These are phyloP conservation scores for Montipora efflorescens DNA, from an alignment of 64 coral and sea anemone species.

Conservation along the genomic window DNA sequence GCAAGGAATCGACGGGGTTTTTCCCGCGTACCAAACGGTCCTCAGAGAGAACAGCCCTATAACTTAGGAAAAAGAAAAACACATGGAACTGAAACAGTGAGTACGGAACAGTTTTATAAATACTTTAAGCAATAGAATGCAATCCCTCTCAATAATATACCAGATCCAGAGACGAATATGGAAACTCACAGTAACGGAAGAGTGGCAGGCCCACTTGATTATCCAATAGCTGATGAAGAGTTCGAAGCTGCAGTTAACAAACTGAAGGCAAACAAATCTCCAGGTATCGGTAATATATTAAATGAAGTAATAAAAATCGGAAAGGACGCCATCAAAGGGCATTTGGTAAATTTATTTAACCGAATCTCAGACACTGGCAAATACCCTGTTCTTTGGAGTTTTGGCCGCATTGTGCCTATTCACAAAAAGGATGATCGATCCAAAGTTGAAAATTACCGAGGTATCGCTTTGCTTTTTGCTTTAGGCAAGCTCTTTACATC, in stretches of 20 bases:
- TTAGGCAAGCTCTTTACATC: neutral
- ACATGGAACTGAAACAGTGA: neutral
- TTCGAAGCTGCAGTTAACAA: too few relatives aligned
- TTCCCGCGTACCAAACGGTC: constrained; percentile 6
- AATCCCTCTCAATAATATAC: neutral
- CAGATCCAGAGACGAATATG: neutral
- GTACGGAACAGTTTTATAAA: neutral
- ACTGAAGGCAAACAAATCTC: too few relatives aligned
- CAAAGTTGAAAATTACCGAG: neutral
- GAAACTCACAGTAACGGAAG: neutral
- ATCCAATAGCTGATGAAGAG: too few relatives aligned
- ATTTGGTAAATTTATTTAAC: too few relatives aligned
- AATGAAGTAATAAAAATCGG: too few relatives aligned
- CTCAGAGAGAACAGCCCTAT: constrained; percentile 50
- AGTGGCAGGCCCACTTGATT: too few relatives aligned
- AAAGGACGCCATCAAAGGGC: too few relatives aligned
- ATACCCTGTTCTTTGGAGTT: too few relatives aligned
- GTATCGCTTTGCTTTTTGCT: neutral
- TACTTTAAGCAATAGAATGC: neutral
- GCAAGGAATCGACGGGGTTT: constrained; percentile 47
- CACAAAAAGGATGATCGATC: neutral
- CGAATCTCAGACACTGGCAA: too few relatives aligned
- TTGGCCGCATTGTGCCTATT: too few relatives aligned
- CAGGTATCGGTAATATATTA: too few relatives aligned
- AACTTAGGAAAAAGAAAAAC: neutral